Conservation (phyloP, 1,140 invertebrate genomes). For the Diabrotica virgifera region DNA sequence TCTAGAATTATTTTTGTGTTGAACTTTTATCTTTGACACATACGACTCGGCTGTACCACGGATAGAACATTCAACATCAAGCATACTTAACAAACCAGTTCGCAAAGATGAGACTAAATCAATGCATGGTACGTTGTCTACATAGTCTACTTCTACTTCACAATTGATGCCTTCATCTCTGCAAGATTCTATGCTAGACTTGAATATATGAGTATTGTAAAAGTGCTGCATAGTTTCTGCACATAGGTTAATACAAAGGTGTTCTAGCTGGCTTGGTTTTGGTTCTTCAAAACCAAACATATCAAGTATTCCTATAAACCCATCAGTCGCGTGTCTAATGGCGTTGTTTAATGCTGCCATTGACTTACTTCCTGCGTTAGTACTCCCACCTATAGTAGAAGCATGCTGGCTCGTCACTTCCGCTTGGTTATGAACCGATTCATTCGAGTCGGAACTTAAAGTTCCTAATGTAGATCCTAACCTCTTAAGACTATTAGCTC, state of each 20-base stretch:
- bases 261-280: conserved; percentile 85
- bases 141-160: conserved; percentile 89
- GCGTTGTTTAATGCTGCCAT: conserved; percentile 91
- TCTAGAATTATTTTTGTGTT: conserved; percentile 75
- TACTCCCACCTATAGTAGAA: conserved; percentile 68
- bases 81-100: conserved; percentile 85
- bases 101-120: conserved; percentile 91
- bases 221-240: conserved; percentile 97
- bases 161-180: conserved; percentile 89
- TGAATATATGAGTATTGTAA: conserved; percentile 96
- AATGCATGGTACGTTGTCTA: conserved; percentile 94
- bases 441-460: conserved; percentile 85
- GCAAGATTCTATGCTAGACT: conserved; percentile 90
- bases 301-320: conserved; percentile 91
- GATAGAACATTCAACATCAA: conserved; percentile 90
- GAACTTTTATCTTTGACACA: conserved; percentile 80
- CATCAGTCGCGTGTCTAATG: conserved; percentile 89
- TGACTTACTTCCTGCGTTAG: conserved; percentile 77
- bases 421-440: conserved; percentile 85
- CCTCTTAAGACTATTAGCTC: conserved; percentile 88
- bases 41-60: conserved; percentile 84
- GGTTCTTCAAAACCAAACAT: conserved; percentile 96
- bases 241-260: conserved; percentile 91
- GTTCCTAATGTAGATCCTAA: conserved; percentile 85
- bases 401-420: conserved; percentile 77